These are phyloP conservation scores for Yasuhikotakia modesta DNA, from an alignment of 2,797 vertebrate species.

Conservation along the genomic window DNA sequence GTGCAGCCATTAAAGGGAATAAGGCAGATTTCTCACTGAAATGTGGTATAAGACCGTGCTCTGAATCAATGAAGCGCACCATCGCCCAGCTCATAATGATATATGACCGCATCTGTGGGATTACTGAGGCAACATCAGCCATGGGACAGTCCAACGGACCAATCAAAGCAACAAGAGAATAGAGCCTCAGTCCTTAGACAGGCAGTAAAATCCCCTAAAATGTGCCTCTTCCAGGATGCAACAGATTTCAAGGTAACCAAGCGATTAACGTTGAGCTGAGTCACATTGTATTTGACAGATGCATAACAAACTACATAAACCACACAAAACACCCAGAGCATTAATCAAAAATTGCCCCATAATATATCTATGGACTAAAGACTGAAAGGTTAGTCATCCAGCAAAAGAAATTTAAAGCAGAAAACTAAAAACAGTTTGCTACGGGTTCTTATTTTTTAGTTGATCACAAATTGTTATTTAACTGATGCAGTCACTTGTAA, in stretches of 20 bases:
- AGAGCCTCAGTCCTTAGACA: slow-evolving; percentile 52
- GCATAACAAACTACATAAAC: neutral
- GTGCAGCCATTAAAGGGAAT: slow-evolving; percentile 69
- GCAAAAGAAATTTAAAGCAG: too few species aligned
- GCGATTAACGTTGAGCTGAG: neutral
- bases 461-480: too few species aligned
- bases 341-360: too few species aligned
- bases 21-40: slow-evolving; percentile 59
- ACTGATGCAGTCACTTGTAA: neutral
- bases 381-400: too few species aligned
- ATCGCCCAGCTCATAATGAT: slow-evolving; percentile 61
- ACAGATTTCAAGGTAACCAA: neutral
- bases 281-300: neutral
- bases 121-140: slow-evolving; percentile 63
- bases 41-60: slow-evolving; percentile 29
- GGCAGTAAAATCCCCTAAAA: slow-evolving; percentile 35
- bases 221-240: neutral
- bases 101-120: slow-evolving; percentile 54
- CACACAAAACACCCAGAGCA: neutral
- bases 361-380: too few species aligned
- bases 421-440: too few species aligned
- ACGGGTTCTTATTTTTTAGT: too few species aligned
- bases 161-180: slow-evolving; percentile 56
- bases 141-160: slow-evolving; percentile 51
- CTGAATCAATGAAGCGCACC: slow-evolving; percentile 63